Evolutionary conservation across 1,140 invertebrate genomes (phyloP), one percentile per base, ranked within the genome.

Genomic region (Pteromalus puparum): DNA sequence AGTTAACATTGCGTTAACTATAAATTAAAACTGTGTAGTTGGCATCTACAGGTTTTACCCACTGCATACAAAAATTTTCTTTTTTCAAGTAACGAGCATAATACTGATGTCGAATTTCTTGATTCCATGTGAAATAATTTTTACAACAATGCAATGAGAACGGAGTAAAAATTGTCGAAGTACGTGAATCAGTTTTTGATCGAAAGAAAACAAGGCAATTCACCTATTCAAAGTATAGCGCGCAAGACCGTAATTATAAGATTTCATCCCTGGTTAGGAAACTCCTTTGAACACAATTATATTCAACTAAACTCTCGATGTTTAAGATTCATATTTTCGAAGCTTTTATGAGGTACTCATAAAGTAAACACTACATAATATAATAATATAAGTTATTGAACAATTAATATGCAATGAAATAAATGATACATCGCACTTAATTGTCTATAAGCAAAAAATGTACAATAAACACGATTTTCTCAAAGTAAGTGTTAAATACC

Each of bases 131-230:
- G 9, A 26, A 78, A 78, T 72, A 30, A 72, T 46, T 67, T 74
- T 34, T 70, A 77, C 75, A 42, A 1, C 46, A 70, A 48, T 46
- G 12, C 67, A 12, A 28, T 83, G 68, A 9, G 24, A 72, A 48
- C 13, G 61, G 34, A 30, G 38, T 77, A 46, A 84, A 73, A 79
- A 77, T 24, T 21, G 24, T 85, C 61, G 24, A 76, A 75, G 83
- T 85, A 75, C 70, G 30, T 42, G 30, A 34, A 76, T 81, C 53
- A 76, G 82, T 83, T 78, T 75, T 72, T 78, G 67, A 53, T 38
- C 75, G 82, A 78, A 81, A 34, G 9, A 61, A 83, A 83, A 83
- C 82, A 72, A 78, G 72, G n/a, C 26, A 61, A 77, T 53, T 78
- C 77, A 30, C 15, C 65, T 78, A 72, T 77, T 12, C 77, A 83